Conservation (phyloP, 2,797 vertebrate species). For the Gambusia yucatana region DNA sequence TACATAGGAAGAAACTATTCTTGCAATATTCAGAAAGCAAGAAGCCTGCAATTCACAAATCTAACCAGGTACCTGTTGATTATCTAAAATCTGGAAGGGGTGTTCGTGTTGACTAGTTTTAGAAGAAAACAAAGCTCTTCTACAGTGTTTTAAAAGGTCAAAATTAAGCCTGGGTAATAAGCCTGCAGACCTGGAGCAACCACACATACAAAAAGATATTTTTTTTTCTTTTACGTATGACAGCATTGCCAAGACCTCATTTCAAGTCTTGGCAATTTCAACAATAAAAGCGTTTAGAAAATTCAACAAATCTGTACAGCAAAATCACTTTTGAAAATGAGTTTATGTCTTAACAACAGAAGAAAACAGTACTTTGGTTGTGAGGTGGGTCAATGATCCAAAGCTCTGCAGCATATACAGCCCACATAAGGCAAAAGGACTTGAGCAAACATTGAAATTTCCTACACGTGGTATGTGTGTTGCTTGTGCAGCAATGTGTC, state of each 20-base stretch:
- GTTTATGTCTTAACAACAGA: background rate
- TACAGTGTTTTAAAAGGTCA: background rate
- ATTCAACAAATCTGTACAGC: background rate
- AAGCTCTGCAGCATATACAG: background rate
- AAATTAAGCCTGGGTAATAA: conserved; percentile 6
- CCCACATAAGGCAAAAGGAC: conserved; percentile 8
- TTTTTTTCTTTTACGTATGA: too few relatives aligned
- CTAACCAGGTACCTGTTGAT: background rate
- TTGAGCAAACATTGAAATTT: conserved; percentile 13
- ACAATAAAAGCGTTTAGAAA: conserved; percentile 16
- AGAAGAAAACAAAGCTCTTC: conserved; percentile 19
- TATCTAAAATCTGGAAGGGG: background rate
- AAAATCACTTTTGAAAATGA: background rate
- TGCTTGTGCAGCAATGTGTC: conserved; percentile 48
- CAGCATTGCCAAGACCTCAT: background rate
- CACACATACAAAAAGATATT: too few relatives aligned
- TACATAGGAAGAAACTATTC: background rate
- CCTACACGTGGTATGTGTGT: background rate
- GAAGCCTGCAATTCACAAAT: background rate
- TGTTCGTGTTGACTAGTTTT: background rate
- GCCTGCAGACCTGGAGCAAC: background rate
- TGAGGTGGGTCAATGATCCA: background rate
- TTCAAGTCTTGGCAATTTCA: conserved; percentile 20
- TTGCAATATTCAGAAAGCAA: background rate
- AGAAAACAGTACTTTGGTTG: background rate